Evolutionary conservation across 2,113 vertebrate species (phyloP).

Genomic region (Ceyx cyanopectus): DNA sequence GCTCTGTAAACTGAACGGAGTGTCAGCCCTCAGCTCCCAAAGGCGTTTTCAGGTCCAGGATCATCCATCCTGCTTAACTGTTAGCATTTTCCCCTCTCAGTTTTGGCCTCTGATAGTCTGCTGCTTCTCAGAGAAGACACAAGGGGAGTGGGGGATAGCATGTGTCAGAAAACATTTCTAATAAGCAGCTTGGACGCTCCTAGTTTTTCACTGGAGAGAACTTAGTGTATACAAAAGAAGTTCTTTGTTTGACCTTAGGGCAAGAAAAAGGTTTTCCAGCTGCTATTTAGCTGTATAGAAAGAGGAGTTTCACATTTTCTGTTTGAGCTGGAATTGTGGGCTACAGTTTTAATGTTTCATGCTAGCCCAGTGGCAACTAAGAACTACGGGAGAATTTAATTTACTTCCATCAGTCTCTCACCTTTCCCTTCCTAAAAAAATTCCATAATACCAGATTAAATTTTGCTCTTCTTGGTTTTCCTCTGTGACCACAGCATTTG

Average conservation of each 20-base stretch:
- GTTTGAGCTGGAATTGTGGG: neutral
- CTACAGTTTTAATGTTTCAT: neutral
- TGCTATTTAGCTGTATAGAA: neutral
- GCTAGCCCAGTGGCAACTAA: neutral
- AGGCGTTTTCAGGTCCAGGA: neutral
- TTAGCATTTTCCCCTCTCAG: neutral
- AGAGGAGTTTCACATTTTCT: neutral
- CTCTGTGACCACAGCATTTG: neutral
- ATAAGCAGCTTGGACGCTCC: neutral
- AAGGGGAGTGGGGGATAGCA: neutral
- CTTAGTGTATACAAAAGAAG: neutral
- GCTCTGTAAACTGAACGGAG: neutral
- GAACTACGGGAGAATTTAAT: neutral
- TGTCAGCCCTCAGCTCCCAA: neutral
- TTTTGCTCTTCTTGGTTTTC: neutral
- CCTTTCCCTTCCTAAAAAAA: neutral
- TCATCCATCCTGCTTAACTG: neutral
- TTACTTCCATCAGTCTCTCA: neutral
- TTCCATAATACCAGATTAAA: neutral
- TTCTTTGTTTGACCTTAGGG: neutral
- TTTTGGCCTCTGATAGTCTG: neutral
- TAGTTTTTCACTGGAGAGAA: neutral
- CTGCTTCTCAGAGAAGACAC: neutral
- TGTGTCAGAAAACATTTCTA: neutral
- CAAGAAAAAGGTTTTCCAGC: neutral